phyloP scores from a whole-genome alignment of 2,113 vertebrate genomes.

The Burhinus bistriatus region DNA sequence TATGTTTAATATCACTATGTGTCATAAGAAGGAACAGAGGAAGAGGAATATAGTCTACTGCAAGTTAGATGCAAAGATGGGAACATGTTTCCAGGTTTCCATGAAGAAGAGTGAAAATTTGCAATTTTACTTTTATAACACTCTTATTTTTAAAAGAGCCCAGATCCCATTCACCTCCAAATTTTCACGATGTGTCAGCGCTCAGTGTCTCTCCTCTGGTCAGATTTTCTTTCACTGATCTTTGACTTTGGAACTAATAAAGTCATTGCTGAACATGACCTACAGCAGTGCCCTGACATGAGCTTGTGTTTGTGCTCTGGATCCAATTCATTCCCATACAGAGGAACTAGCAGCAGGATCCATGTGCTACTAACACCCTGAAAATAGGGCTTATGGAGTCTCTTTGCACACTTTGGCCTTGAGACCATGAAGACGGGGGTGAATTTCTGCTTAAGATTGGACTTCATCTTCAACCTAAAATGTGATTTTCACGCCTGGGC shows the following conservation, averaged over 20 bases:
- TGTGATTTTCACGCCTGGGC: background rate
- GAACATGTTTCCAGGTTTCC: background rate
- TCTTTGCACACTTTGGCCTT: background rate
- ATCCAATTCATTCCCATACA: background rate
- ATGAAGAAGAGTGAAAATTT: accelerated
- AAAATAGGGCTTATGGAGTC: background rate
- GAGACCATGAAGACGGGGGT: background rate
- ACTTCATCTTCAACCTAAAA: background rate
- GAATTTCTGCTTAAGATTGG: background rate
- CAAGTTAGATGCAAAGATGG: background rate
- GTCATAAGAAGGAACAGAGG: background rate
- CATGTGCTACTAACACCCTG: background rate
- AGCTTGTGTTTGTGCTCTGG: background rate
- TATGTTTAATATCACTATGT: background rate
- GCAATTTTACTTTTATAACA: background rate
- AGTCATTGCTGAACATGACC: background rate
- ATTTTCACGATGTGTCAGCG: background rate
- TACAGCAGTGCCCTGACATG: background rate
- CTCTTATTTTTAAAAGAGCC: background rate
- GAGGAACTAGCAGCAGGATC: background rate
- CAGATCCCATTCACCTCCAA: background rate
- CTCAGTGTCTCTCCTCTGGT: background rate
- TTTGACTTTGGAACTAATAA: background rate
- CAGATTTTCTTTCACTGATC: background rate
- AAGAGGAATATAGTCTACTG: background rate